These are phyloP conservation scores for Pemphredon lugubris DNA, from an alignment of 2,888 invertebrate species.

Conservation along the genomic window DNA sequence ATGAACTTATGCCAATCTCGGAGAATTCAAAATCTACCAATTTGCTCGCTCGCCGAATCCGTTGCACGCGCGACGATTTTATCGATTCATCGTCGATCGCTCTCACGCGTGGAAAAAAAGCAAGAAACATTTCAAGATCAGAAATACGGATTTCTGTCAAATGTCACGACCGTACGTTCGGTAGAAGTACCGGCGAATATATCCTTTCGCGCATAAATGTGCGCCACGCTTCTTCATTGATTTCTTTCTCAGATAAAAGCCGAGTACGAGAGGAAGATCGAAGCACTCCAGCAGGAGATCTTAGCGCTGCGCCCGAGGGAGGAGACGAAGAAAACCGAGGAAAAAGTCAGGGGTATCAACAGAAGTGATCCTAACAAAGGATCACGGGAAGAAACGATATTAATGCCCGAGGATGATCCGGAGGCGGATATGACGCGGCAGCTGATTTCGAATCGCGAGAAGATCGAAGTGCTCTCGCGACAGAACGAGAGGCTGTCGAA, in stretches of 20 bases:
- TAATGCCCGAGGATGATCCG: constrained; percentile 57
- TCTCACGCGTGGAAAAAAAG: no score
- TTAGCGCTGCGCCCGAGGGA: neutral
- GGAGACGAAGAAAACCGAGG: neutral
- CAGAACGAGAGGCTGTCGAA: constrained; percentile 66
- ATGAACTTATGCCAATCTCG: constrained; percentile 11
- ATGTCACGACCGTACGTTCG: no score
- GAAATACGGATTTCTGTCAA: no score
- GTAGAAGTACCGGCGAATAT: no score
- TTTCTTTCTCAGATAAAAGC: constrained; percentile 21
- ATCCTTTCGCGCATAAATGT: no score
- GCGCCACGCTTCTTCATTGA: neutral
- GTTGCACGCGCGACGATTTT: no score
- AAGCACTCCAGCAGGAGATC: constrained; percentile 14
- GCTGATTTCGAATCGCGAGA: constrained; percentile 57
- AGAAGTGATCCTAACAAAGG: constrained; percentile 25
- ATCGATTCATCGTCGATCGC: no score
- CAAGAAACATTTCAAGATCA: no score
- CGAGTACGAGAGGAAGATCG: constrained; percentile 8
- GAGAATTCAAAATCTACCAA: neutral
- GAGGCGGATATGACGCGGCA: constrained; percentile 65
- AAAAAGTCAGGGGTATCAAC: neutral
- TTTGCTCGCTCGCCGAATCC: neutral
- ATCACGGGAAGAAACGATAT: constrained; percentile 31
- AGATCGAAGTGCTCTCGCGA: constrained; percentile 60